Evolutionary conservation across 1,140 invertebrate genomes (phyloP).

Genomic region (Cherax destructor): DNA sequence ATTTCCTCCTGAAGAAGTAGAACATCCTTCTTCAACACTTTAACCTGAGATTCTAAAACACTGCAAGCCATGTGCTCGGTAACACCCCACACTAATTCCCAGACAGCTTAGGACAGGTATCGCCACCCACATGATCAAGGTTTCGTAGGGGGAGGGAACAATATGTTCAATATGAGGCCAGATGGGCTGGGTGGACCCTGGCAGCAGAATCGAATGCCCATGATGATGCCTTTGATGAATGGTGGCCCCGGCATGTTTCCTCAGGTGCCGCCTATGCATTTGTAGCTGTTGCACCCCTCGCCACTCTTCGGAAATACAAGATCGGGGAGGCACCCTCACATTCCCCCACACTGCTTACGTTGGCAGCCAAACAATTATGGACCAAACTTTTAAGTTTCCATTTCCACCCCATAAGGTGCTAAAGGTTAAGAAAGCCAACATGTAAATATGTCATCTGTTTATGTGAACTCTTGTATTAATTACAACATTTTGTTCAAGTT

Average conservation of each 20-base stretch:
- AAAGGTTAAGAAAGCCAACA: neutral
- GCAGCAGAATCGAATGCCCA: constrained; percentile 21
- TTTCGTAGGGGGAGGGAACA: neutral
- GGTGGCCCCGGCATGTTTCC: constrained; percentile 19
- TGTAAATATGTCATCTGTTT: neutral
- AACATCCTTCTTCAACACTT: too few species aligned
- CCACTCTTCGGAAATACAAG: neutral
- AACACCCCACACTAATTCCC: too few species aligned
- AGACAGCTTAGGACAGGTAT: too few species aligned
- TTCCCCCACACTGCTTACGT: neutral
- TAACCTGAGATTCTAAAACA: too few species aligned
- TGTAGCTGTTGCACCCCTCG: constrained; percentile 11
- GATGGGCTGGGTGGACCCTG: constrained; percentile 17
- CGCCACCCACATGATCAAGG: neutral
- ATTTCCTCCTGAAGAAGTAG: too few species aligned
- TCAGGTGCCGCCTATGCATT: constrained; percentile 53
- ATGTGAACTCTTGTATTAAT: too few species aligned
- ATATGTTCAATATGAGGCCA: neutral
- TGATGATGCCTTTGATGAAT: constrained; percentile 42
- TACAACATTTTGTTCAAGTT: too few species aligned
- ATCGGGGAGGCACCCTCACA: too few species aligned
- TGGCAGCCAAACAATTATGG: neutral
- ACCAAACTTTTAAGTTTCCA: neutral
- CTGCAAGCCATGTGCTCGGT: too few species aligned
- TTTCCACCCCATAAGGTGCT: neutral